phyloP scores from a whole-genome alignment of 1,140 invertebrate species.

The Pseudomyrmex gracilis region DNA sequence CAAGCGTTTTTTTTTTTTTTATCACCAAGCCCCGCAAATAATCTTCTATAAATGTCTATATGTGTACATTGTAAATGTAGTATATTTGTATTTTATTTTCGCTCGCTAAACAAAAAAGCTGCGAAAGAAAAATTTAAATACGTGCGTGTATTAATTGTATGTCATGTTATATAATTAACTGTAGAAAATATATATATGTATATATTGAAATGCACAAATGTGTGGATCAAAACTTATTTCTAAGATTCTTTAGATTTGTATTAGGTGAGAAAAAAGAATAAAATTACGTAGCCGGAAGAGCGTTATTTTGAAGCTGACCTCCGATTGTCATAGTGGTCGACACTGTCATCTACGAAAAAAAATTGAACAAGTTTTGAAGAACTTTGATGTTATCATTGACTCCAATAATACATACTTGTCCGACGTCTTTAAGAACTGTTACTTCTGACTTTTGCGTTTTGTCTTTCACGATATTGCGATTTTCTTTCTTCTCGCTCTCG shows the following conservation, averaged over 20 bases:
- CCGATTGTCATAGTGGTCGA: conserved; percentile 38
- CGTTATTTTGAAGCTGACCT: conserved; percentile 6
- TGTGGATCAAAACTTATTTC: conserved; percentile 32
- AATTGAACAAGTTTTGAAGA: background rate
- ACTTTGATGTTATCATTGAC: background rate
- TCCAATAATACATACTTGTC: conserved; percentile 49
- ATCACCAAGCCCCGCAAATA: background rate
- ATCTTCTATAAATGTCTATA: background rate
- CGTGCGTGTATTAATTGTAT: conserved; percentile 12
- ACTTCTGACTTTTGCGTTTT: conserved; percentile 34
- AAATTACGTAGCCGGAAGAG: background rate
- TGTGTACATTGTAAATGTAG: background rate
- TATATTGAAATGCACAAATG: conserved; percentile 30
- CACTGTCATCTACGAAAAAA: conserved; percentile 32
- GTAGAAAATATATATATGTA: conserved; percentile 29
- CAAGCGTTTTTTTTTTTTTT: background rate
- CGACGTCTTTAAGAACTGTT: conserved; percentile 53
- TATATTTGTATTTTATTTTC: conserved; percentile 6
- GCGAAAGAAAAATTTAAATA: conserved; percentile 21
- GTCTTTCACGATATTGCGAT: background rate
- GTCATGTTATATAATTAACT: background rate
- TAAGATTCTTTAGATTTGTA: conserved; percentile 12
- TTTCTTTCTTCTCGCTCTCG: conserved; percentile 45
- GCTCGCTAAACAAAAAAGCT: background rate
- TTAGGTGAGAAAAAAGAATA: background rate